Evolutionary conservation across 2,888 invertebrate genomes (phyloP).

Genomic region (Acleris laterana): DNA sequence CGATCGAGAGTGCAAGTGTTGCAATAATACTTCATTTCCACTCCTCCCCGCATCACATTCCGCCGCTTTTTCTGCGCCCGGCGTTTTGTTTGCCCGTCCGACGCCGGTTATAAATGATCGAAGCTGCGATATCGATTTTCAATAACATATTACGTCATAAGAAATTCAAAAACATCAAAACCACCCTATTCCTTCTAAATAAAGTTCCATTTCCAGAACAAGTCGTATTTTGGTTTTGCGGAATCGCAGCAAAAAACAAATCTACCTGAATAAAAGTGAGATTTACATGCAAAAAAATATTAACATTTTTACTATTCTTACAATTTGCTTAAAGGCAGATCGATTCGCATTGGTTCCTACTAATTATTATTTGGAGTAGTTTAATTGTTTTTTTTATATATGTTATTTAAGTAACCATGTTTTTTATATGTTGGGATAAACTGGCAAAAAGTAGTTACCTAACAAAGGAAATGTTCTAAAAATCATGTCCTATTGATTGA

Average conservation of each 20-base stretch:
- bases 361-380: constrained; percentile 21
- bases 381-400: no score
- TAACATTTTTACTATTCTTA: constrained; percentile 47
- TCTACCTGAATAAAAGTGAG: constrained; percentile 68
- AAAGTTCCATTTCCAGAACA: constrained; percentile 25
- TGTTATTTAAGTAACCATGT: no score
- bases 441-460: no score
- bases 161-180: constrained; percentile 38
- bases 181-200: constrained; percentile 40
- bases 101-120: constrained; percentile 82
- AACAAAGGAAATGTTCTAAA: no score
- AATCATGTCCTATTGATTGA: no score
- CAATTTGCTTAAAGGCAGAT: constrained; percentile 22
- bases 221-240: neutral
- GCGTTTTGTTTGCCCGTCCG: constrained; percentile 77
- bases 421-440: no score
- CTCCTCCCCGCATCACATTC: constrained; percentile 71
- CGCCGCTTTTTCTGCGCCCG: constrained; percentile 64
- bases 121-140: constrained; percentile 77
- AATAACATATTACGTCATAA: constrained; percentile 47
- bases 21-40: constrained; percentile 80
- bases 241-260: constrained; percentile 45
- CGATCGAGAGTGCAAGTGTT: constrained; percentile 83
- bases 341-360: constrained; percentile 11
- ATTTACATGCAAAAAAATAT: constrained; percentile 57